These are phyloP conservation scores for Drosophila helvetica DNA, from an alignment of 2,888 invertebrate genomes.

Conservation along the genomic window DNA sequence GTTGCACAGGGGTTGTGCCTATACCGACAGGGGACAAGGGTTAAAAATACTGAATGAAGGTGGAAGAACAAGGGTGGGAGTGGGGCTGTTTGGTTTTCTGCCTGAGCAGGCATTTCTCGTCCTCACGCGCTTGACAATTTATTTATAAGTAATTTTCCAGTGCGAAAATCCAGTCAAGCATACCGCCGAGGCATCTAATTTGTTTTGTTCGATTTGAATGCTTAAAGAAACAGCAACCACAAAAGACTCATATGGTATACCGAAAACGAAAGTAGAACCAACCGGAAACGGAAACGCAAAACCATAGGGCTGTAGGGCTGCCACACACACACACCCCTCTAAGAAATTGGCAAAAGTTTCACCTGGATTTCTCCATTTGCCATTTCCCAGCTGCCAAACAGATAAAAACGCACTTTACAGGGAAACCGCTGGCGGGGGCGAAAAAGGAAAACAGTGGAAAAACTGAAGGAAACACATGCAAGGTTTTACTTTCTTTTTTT, in stretches of 20 bases:
- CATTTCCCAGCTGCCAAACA: conserved; percentile 46
- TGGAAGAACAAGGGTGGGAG: neutral
- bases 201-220: neutral
- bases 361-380: conserved; percentile 15
- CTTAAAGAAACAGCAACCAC: too few species aligned
- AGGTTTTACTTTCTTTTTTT: conserved; percentile 43
- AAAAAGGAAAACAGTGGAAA: conserved; percentile 3
- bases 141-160: conserved; percentile 29
- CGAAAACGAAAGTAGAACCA: too few species aligned
- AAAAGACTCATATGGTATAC: too few species aligned
- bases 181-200: neutral
- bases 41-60: conserved; percentile 23
- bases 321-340: too few species aligned
- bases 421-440: conserved; percentile 2
- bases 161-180: conserved; percentile 4
- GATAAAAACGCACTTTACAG: conserved; percentile 71
- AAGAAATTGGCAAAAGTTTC: conserved; percentile 32
- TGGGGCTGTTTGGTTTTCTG: conserved; percentile 5
- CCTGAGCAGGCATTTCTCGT: conserved; percentile 8
- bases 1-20: conserved; percentile 30
- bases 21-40: conserved; percentile 27
- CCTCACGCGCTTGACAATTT: conserved; percentile 16
- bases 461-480: conserved; percentile 46
- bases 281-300: neutral
- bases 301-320: too few species aligned